Evolutionary conservation across 2,113 vertebrate genomes (phyloP), one percentile per base, ranked within the genome.

Genomic region (Shinisaurus crocodilurus): DNA sequence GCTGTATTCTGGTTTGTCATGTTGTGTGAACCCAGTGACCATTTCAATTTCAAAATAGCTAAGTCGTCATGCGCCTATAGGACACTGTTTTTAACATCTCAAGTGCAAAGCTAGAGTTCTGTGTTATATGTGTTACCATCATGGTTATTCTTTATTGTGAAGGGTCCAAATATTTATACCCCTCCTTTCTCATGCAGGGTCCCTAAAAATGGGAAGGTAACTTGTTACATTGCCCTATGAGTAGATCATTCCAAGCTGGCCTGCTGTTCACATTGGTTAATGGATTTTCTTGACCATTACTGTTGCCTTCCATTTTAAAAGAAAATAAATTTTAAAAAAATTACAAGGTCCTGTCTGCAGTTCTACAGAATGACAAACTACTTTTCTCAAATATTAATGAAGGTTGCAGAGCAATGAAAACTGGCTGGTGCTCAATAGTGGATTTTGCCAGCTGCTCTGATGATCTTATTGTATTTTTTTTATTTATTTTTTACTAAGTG

Each of bases 331-430:
- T 67, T 48, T 43, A 43, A 6, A 20, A 63, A 25, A n/a, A 43
- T 1, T 2, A 1, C 27, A 2, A 45, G 8, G 6, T 20, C 75
- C 75, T 48, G 23, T 37, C 20, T 8, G 15, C 50, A 87, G 25
- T 81, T 82, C 6, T 34, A 7, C 34, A 37, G 63, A 70, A 80
- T 70, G 63, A 40, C 87, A 70, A 32, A 63, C 32, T 50, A 8
- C 77, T 81, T 13, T 85, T 54, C 8, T 40, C 32, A 84, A 92
- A 91, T 34, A 29, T 48, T 93, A 70, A 63, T 1, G 82, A 82
- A 85, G 79, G 23, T 45, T 91, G 91, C 79, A 60, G 3, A 29
- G 1, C 90, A 83, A 88, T 92, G 88, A 90, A 93, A 92, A 1
- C 80, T 80, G 57, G 90, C 63, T 75, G 60, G 72, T 86, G 4